These are phyloP conservation scores for Takifugu bimaculatus DNA, from an alignment of 2,113 vertebrate species.

Conservation along the genomic window DNA sequence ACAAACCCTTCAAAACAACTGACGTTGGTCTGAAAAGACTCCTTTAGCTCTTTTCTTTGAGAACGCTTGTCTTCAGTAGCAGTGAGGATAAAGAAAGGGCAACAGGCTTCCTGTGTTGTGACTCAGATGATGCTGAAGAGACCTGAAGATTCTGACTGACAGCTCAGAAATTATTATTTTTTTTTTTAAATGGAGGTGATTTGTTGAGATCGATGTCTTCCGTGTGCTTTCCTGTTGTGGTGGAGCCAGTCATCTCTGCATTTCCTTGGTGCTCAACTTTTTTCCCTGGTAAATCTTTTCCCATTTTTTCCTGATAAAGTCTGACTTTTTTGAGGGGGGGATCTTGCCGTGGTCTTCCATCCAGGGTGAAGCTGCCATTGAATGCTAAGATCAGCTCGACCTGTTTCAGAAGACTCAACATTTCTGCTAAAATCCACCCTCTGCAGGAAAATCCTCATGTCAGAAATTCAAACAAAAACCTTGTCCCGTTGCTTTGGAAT, in stretches of 20 bases:
- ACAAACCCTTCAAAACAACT: not conserved
- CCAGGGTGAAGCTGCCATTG: slow-evolving; percentile 14
- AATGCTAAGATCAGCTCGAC: slow-evolving; percentile 26
- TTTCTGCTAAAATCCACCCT: slow-evolving; percentile 21
- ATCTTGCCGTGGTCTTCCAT: not conserved
- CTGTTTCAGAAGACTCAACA: not conserved
- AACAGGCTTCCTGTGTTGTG: slow-evolving; percentile 8
- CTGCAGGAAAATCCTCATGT: slow-evolving; percentile 10
- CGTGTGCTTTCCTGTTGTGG: slow-evolving; percentile 50
- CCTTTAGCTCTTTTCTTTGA: slow-evolving; percentile 8
- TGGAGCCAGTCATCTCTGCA: not conserved
- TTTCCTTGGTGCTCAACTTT: slow-evolving; percentile 13
- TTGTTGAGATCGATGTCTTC: slow-evolving; percentile 10
- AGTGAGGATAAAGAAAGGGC: slow-evolving; percentile 8
- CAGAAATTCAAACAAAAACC: slow-evolving; percentile 6
- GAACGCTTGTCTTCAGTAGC: slow-evolving; percentile 1
- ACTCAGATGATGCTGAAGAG: slow-evolving; percentile 22
- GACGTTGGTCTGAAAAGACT: not conserved
- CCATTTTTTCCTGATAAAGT: slow-evolving; percentile 18
- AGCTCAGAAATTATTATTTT: not conserved
- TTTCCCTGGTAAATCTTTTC: slow-evolving; percentile 3
- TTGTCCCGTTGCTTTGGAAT: slow-evolving; percentile 33
- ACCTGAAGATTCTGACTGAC: slow-evolving; percentile 12
- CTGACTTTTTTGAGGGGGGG: slow-evolving; percentile 3
- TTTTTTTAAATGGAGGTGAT: slow-evolving; percentile 2